phyloP scores from a whole-genome alignment of 2,888 invertebrate genomes.

The Lymantria monacha region DNA sequence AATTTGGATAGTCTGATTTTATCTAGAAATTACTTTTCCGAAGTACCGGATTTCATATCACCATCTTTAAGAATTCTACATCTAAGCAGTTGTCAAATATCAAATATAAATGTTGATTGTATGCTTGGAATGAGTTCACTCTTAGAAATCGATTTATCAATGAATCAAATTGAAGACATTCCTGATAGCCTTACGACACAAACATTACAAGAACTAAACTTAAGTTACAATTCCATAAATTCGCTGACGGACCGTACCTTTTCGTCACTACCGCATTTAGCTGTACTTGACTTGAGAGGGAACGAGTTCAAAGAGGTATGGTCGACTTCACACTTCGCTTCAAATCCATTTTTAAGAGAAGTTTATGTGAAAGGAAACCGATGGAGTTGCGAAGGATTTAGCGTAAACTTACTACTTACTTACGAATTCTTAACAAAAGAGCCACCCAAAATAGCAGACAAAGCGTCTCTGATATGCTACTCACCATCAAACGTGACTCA shows the following conservation, averaged over 20 bases:
- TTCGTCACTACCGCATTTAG: conserved; percentile 83
- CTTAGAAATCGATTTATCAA: conserved; percentile 83
- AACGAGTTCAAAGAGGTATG: conserved; percentile 86
- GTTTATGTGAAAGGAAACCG: conserved; percentile 87
- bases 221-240: conserved; percentile 83
- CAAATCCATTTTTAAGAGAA: conserved; percentile 81
- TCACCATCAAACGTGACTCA: conserved; percentile 85
- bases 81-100: conserved; percentile 85
- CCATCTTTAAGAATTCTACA: conserved; percentile 81
- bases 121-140: conserved; percentile 82
- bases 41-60: conserved; percentile 80
- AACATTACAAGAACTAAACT: conserved; percentile 83
- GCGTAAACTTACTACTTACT: conserved; percentile 79
- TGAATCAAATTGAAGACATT: conserved; percentile 84
- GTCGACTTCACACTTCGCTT: conserved; percentile 82
- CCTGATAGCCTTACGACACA: conserved; percentile 82
- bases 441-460: conserved; percentile 73
- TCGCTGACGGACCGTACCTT: conserved; percentile 84
- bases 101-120: conserved; percentile 71
- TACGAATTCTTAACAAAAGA: conserved; percentile 83
- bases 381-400: conserved; percentile 88
- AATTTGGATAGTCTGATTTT: conserved; percentile 83
- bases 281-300: conserved; percentile 85
- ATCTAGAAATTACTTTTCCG: conserved; percentile 85
- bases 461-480: conserved; percentile 83